A percentile compares a stretch with the other conserved stretches of the same genome.
Evolutionary conservation across 2,797 vertebrate genomes (phyloP).

Genomic region (Trematomus bernacchii): DNA sequence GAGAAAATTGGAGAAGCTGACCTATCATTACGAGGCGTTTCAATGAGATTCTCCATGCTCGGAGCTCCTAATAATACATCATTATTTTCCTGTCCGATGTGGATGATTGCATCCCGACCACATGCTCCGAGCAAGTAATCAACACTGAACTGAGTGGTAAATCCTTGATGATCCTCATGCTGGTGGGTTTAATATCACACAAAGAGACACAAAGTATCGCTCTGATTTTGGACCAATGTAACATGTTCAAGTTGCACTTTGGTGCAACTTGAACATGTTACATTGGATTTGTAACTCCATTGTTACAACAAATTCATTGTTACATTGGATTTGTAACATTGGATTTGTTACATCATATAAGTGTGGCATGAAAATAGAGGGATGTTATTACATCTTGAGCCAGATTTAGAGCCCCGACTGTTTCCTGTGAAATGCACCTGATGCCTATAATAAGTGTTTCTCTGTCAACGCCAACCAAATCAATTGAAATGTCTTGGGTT

Average conservation of each 20-base stretch:
- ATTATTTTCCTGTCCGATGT: constrained; percentile 35
- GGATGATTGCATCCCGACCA: constrained; percentile 44
- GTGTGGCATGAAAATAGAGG: neutral
- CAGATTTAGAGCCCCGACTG: neutral
- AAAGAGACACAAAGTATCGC: neutral
- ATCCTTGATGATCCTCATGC: constrained; percentile 13
- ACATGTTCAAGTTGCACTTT: neutral
- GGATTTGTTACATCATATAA: neutral
- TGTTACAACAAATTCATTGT: no score
- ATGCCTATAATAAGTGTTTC: neutral
- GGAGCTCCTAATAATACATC: constrained; percentile 23
- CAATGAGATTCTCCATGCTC: constrained; percentile 29
- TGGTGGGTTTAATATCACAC: constrained; percentile 1
- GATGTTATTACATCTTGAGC: neutral
- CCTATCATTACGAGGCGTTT: constrained; percentile 18
- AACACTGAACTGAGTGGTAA: neutral
- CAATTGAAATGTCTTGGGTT: neutral
- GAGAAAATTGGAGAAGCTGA: neutral
- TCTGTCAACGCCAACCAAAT: neutral
- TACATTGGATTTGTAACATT: no score
- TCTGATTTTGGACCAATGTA: neutral
- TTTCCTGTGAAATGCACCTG: neutral
- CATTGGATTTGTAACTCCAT: no score
- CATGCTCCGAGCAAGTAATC: constrained; percentile 6
- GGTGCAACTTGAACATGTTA: no score